phyloP scores from a whole-genome alignment of 2,797 vertebrate species.

The Vultur gryphus region DNA sequence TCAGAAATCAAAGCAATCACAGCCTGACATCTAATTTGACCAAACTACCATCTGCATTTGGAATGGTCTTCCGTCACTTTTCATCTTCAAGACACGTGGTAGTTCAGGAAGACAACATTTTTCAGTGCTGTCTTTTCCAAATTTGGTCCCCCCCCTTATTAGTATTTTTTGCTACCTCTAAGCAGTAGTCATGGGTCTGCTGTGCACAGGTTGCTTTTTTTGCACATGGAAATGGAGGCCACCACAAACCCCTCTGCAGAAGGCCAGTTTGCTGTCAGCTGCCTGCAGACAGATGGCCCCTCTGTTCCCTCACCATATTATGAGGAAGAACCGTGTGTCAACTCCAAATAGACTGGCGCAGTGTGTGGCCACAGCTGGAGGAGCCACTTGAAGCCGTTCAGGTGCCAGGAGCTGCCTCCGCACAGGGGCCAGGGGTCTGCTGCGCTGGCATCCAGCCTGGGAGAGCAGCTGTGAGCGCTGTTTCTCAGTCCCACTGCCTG shows the following conservation, averaged over 20 bases:
- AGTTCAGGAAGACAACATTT: background rate
- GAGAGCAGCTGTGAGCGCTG: background rate
- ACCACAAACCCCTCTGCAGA: background rate
- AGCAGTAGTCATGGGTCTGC: fast-evolving
- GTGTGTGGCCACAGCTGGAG: background rate
- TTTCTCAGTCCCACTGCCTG: background rate
- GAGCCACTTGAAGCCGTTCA: background rate
- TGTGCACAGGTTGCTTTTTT: background rate
- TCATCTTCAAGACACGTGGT: background rate
- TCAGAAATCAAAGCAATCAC: background rate
- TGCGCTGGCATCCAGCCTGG: background rate
- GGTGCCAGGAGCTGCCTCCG: background rate
- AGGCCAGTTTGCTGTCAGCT: background rate
- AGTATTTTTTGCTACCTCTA: background rate
- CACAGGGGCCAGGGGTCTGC: background rate
- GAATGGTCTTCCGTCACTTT: background rate
- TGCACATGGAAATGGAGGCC: background rate
- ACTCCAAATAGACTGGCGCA: fast-evolving
- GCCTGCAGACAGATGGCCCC: background rate
- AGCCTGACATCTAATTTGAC: background rate
- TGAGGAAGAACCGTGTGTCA: background rate
- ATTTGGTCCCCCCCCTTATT: background rate
- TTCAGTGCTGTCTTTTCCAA: background rate
- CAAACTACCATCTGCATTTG: background rate
- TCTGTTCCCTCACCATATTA: background rate